phyloP scores from a whole-genome alignment of 2,888 invertebrate genomes.

The Philopedon plagiatum region DNA sequence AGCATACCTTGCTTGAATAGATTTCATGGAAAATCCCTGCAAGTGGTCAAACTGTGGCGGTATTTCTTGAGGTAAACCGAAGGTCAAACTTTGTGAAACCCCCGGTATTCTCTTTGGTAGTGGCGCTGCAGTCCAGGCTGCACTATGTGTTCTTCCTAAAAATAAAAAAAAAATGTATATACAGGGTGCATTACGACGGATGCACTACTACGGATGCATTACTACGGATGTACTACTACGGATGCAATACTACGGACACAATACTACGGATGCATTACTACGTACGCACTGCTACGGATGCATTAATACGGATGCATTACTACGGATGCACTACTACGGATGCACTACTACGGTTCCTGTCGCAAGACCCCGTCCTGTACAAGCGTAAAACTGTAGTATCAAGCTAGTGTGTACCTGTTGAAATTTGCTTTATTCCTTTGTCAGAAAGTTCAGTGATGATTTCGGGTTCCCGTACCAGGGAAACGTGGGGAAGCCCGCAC shows the following conservation, averaged over 20 bases:
- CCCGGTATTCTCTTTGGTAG: slow-evolving; percentile 64
- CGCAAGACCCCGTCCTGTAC: no score
- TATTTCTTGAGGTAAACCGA: slow-evolving; percentile 71
- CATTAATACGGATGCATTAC: no score
- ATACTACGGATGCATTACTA: no score
- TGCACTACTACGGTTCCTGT: no score
- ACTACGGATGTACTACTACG: no score
- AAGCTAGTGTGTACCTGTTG: slow-evolving; percentile 63
- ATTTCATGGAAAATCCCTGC: slow-evolving; percentile 69
- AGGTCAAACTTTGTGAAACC: slow-evolving; percentile 63
- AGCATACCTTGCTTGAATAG: slow-evolving; percentile 67
- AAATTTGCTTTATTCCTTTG: slow-evolving; percentile 73
- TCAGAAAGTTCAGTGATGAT: slow-evolving; percentile 70
- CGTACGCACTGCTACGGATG: no score
- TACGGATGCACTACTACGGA: no score
- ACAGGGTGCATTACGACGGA: no score
- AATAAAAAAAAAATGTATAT: neutral
- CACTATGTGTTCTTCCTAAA: slow-evolving; percentile 74
- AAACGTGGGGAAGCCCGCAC: slow-evolving; percentile 73
- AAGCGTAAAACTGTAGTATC: neutral
- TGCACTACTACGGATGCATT: no score
- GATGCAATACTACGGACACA: no score
- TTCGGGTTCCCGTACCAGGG: slow-evolving; percentile 73
- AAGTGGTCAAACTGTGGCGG: slow-evolving; percentile 74
- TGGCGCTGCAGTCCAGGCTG: slow-evolving; percentile 75